Conservation (phyloP, 2,797 vertebrate genomes). For the Pangasius larnaudii region DNA sequence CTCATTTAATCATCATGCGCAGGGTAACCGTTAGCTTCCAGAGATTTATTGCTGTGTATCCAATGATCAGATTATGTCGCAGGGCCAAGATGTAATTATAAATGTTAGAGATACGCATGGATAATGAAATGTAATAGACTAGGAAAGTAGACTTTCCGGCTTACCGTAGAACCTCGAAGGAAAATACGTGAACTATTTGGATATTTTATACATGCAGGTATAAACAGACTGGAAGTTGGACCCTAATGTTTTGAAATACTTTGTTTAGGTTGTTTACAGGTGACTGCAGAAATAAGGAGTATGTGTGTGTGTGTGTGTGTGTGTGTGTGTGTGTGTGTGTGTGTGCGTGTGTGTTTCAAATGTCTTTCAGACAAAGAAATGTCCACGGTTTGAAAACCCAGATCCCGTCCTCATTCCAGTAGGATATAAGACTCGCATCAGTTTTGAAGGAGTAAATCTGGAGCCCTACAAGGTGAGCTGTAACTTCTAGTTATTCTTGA, state of each 20-base stretch:
- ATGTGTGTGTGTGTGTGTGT: neutral
- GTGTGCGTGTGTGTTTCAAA: neutral
- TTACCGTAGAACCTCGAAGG: neutral
- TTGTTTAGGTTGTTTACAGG: neutral
- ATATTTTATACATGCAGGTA: neutral
- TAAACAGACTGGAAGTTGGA: slow-evolving; percentile 6
- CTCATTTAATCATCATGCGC: neutral
- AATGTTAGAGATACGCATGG: neutral
- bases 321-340: neutral
- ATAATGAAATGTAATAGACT: neutral
- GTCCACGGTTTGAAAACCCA: slow-evolving; percentile 81
- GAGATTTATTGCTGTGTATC: neutral
- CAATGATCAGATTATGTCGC: neutral
- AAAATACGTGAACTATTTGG: slow-evolving; percentile 1
- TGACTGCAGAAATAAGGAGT: neutral
- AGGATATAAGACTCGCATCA: slow-evolving; percentile 72
- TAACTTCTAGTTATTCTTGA: neutral
- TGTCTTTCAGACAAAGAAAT: slow-evolving; percentile 69
- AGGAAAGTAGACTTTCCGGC: neutral
- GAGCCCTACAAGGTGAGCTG: slow-evolving; percentile 68
- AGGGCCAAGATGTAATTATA: neutral
- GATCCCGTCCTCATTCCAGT: slow-evolving; percentile 77
- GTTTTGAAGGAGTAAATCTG: slow-evolving; percentile 78
- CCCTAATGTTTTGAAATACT: neutral
- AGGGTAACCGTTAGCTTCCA: neutral